Percentiles rank a stretch among this genome's conserved stretches.
Evolutionary conservation across 2,888 invertebrate species (phyloP).

Genomic region (Zaprionus bogoriensis): DNA sequence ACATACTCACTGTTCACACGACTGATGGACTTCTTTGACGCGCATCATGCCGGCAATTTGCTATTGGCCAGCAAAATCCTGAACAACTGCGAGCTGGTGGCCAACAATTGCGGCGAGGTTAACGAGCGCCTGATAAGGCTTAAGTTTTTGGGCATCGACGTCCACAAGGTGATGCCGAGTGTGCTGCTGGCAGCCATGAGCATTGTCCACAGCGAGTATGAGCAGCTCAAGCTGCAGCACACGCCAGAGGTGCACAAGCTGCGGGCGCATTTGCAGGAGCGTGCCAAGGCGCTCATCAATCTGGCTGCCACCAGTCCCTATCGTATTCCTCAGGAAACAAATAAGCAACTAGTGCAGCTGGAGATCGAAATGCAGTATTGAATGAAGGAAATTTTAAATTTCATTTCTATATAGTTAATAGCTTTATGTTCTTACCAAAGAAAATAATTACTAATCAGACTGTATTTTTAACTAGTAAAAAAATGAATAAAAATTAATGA

Average conservation of each 20-base stretch:
- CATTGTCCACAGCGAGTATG: not conserved
- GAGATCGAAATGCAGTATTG: slow-evolving; percentile 6
- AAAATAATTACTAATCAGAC: too few species aligned
- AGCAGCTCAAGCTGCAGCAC: not conserved
- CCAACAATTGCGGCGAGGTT: not conserved
- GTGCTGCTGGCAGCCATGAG: slow-evolving; percentile 6
- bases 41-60: not conserved
- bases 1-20: not conserved
- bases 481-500: too few species aligned
- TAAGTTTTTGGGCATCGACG: not conserved
- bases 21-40: slow-evolving; percentile 3
- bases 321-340: not conserved
- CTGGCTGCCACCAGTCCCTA: not conserved
- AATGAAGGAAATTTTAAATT: not conserved
- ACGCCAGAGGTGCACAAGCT: too few species aligned
- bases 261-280: not conserved
- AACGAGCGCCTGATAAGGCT: not conserved
- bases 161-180: not conserved
- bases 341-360: not conserved
- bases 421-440: too few species aligned
- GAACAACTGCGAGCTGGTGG: not conserved
- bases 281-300: slow-evolving; percentile 5
- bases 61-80: not conserved
- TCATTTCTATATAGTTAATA: too few species aligned
- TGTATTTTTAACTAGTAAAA: too few species aligned